Conservation (phyloP, 2,113 vertebrate species). For the Cercopithecus mona region DNA sequence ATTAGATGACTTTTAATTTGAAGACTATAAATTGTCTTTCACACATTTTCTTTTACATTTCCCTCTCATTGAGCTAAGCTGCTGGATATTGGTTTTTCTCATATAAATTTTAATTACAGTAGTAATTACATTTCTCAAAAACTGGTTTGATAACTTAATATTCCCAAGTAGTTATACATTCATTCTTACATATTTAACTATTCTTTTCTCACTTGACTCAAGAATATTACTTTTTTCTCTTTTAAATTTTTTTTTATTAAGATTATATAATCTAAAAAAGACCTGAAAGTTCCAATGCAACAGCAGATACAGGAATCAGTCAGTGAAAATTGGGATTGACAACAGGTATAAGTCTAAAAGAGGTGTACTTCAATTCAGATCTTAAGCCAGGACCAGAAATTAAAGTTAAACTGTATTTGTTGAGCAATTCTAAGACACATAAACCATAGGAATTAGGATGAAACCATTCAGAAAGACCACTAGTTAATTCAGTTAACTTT, state of each 20-base stretch:
- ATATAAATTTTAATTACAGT: not conserved
- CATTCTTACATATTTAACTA: not conserved
- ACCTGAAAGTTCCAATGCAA: not conserved
- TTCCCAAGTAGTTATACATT: not conserved
- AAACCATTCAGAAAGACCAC: not conserved
- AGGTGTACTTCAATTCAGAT: not conserved
- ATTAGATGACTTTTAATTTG: constrained; percentile 16
- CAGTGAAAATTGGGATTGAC: not conserved
- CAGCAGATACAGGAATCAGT: not conserved
- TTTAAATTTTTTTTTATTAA: not conserved
- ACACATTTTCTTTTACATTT: not conserved
- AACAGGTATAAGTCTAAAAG: not conserved
- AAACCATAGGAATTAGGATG: not conserved
- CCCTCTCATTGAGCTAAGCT: not conserved
- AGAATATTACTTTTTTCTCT: not conserved
- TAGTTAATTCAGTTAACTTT: not conserved
- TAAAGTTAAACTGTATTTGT: not conserved
- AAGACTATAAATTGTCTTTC: not conserved
- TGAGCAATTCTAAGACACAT: not conserved
- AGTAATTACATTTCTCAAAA: constrained; percentile 25
- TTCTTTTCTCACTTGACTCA: not conserved
- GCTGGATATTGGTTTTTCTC: not conserved
- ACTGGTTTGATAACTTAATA: not conserved
- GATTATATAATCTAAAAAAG: not conserved
- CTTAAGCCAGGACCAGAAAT: not conserved